Evolutionary conservation across 2,888 invertebrate species (phyloP).

Genomic region (Drosophila colorata): DNA sequence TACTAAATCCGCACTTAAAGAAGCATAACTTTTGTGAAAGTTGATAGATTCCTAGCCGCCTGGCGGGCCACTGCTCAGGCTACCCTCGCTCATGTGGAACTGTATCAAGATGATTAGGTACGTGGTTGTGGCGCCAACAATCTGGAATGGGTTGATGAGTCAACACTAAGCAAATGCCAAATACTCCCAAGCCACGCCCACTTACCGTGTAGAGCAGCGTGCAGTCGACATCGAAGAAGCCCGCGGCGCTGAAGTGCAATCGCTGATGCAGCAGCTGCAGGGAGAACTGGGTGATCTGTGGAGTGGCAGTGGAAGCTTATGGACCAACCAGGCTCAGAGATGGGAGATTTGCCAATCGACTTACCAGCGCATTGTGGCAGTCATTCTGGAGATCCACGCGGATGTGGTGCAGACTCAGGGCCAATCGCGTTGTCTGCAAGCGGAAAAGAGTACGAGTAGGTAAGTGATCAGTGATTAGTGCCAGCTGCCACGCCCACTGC

Average conservation of each 20-base stretch:
- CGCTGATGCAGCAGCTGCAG: constrained; percentile 86
- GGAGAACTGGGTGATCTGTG: constrained; percentile 86
- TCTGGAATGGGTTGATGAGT: constrained; percentile 71
- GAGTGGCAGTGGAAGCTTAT: too few relatives aligned
- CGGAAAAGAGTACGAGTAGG: neutral
- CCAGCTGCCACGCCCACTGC: neutral
- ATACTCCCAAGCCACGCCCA: neutral
- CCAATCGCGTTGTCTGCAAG: constrained; percentile 84
- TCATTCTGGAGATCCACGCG: constrained; percentile 83
- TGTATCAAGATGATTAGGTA: constrained; percentile 86
- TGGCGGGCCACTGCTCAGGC: constrained; percentile 7
- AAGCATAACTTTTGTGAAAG: too few relatives aligned
- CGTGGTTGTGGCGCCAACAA: constrained; percentile 85
- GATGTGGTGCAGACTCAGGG: constrained; percentile 84
- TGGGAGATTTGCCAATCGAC: constrained; percentile 22
- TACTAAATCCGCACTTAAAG: constrained; percentile 2
- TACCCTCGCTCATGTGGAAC: constrained; percentile 83
- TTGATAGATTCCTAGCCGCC: too few relatives aligned
- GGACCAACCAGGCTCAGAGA: neutral
- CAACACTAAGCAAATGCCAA: neutral
- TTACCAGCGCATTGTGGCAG: constrained; percentile 84
- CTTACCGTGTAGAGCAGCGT: constrained; percentile 85
- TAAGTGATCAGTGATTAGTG: too few relatives aligned
- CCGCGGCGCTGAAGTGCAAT: constrained; percentile 85
- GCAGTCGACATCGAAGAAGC: constrained; percentile 86